phyloP scores from a whole-genome alignment of 1,140 invertebrate species.

The Drosophila subpulchrella region DNA sequence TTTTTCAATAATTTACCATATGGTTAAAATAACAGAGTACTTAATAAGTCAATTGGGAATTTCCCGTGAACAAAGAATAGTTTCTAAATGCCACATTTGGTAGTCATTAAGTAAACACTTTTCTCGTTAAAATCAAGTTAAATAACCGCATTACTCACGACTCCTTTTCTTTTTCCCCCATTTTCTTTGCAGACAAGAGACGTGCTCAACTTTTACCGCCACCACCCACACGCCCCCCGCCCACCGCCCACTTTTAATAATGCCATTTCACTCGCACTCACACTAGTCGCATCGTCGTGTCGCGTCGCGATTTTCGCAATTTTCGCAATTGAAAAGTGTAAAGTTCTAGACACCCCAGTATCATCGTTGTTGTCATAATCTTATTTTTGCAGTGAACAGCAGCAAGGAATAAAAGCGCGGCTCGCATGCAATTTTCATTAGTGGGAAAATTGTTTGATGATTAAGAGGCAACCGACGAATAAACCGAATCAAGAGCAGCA shows the following conservation, averaged over 20 bases:
- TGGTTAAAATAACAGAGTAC: too few relatives aligned
- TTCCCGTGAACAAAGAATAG: neutral
- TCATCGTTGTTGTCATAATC: constrained; percentile 38
- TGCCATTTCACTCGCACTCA: neutral
- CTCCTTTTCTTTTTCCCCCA: constrained; percentile 11
- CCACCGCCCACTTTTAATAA: neutral
- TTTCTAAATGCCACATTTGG: constrained; percentile 24
- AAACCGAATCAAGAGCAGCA: constrained; percentile 10
- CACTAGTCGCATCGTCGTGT: neutral
- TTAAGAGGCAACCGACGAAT: constrained; percentile 32
- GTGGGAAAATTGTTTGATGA: constrained; percentile 64
- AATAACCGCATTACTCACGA: constrained; percentile 45
- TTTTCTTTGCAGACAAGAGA: constrained; percentile 57
- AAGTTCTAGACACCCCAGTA: constrained; percentile 29
- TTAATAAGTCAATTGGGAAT: neutral
- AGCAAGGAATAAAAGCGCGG: constrained; percentile 54
- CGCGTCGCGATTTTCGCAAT: constrained; percentile 4
- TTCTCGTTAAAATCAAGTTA: constrained; percentile 33
- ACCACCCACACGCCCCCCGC: neutral
- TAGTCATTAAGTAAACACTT: constrained; percentile 36
- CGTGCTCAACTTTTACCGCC: constrained; percentile 42
- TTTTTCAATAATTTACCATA: neutral
- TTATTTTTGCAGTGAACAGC: constrained; percentile 52
- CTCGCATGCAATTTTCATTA: constrained; percentile 76
- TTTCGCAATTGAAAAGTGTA: constrained; percentile 53